Base-by-base conservation (phyloP, 2,888 invertebrate species). In the Agriopis marginaria region DNA sequence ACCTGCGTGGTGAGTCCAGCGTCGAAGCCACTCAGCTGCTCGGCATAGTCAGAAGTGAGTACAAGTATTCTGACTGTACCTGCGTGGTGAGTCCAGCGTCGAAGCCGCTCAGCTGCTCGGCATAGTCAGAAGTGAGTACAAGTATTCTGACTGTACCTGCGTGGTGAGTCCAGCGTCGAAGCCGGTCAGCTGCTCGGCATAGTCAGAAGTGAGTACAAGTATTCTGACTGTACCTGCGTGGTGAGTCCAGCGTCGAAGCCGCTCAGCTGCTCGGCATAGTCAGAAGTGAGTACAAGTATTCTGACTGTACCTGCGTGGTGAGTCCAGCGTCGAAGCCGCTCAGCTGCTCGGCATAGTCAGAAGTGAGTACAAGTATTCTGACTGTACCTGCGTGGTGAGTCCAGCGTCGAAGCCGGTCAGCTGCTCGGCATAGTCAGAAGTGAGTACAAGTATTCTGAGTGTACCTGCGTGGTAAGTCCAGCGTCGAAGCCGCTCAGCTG, bases 401-500 rank as follows among this genome's bases (percentile, higher is more conserved):
- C 90, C 90, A 0, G 85, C 77, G 42, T 91, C 91, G 69, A 92
- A 89, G 0, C 91, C 91, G 39, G 69, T 79, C 6, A 92, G 79
- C 77, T 91, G 90, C 3, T 86, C 83, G 0, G 86, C 76, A 75
- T 92, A 91, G 74, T 91, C 91, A 0, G 66, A 14, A 5, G 89
- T 85, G 70, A 88, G 51, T 82, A 74, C 12, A 92, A 74, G 0
- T 59, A n/a, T n/a, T n/a, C n/a, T n/a, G n/a, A n/a, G n/a, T n/a
- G n/a, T n/a, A n/a, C n/a, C n/a, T n/a, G n/a, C n/a, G 87, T 86
- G 0, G 79, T 68, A 6, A 92, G 79, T 0, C 90, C 90, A 0
- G 85, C 77, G 42, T 91, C 91, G 69, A 92, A 89, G 0, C 91
- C 91, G 39, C 70, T 79, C 6, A 92, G 79, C 77, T 91, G 90